phyloP scores from a whole-genome alignment of 1,140 invertebrate species.

The Vollenhovia emeryi region DNA sequence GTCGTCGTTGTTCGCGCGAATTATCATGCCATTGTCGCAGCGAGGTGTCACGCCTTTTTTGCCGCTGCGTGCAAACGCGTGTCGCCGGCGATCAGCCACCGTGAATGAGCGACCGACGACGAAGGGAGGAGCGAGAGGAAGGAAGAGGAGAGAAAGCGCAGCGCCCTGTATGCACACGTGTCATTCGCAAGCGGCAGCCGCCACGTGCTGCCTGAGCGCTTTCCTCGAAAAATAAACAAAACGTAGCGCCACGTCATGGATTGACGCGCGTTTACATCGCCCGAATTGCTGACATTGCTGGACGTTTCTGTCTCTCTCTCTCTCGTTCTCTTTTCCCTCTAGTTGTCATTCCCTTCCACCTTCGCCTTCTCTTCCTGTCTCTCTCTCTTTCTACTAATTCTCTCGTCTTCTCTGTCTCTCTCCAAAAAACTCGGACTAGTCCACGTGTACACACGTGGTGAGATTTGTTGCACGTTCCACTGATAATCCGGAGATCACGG shows the following conservation, averaged over 20 bases:
- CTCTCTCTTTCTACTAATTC: background rate
- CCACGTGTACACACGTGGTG: constrained; percentile 61
- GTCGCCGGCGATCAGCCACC: constrained; percentile 50
- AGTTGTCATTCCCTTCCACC: background rate
- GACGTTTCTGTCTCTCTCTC: background rate
- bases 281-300: constrained; percentile 50
- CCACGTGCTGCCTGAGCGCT: constrained; percentile 68
- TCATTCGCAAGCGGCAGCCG: constrained; percentile 69
- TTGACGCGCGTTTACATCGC: constrained; percentile 71
- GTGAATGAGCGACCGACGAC: constrained; percentile 58
- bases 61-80: constrained; percentile 37
- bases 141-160: background rate
- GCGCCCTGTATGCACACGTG: constrained; percentile 66
- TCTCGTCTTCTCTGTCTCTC: background rate
- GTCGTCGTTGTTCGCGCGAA: constrained; percentile 38
- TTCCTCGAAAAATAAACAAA: constrained; percentile 73
- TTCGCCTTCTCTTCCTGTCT: background rate
- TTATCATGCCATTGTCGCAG: constrained; percentile 43
- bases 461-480: constrained; percentile 52
- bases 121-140: background rate
- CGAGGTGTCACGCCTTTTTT: constrained; percentile 40
- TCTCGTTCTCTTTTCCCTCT: background rate
- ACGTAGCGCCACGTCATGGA: constrained; percentile 64
- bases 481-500: background rate
- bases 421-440: constrained; percentile 6